These are phyloP conservation scores for Holacanthus passer DNA, from an alignment of 2,113 vertebrate species.

Conservation along the genomic window DNA sequence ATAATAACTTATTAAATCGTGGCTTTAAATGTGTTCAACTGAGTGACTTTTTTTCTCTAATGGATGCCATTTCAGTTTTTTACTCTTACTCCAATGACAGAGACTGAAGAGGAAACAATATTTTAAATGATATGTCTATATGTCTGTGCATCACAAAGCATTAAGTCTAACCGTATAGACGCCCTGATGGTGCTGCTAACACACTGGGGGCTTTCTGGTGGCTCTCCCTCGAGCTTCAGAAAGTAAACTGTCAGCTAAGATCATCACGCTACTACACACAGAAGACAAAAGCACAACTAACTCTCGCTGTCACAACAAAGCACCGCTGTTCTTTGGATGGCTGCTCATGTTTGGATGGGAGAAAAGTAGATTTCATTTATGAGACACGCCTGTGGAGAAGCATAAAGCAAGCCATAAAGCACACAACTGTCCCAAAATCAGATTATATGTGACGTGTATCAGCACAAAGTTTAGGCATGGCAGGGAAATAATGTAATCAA, in stretches of 20 bases:
- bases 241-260: constrained; percentile 51
- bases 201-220: constrained; percentile 23
- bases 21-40: constrained; percentile 40
- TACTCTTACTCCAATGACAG: background rate
- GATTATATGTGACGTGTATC: background rate
- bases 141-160: constrained; percentile 1
- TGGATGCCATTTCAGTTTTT: background rate
- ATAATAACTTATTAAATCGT: constrained; percentile 22
- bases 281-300: constrained; percentile 28
- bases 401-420: background rate
- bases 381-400: background rate
- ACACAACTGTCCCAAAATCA: background rate
- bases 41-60: constrained; percentile 21
- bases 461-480: background rate
- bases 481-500: background rate
- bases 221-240: constrained; percentile 28
- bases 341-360: constrained; percentile 4
- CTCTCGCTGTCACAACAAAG: constrained; percentile 59
- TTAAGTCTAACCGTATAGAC: background rate
- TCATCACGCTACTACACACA: constrained; percentile 29
- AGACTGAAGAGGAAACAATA: background rate
- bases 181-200: background rate
- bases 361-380: background rate
- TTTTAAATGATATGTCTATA: background rate
- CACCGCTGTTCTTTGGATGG: background rate